Conservation (phyloP, 2,888 invertebrate genomes). For the Lacanobia wlatinum region DNA sequence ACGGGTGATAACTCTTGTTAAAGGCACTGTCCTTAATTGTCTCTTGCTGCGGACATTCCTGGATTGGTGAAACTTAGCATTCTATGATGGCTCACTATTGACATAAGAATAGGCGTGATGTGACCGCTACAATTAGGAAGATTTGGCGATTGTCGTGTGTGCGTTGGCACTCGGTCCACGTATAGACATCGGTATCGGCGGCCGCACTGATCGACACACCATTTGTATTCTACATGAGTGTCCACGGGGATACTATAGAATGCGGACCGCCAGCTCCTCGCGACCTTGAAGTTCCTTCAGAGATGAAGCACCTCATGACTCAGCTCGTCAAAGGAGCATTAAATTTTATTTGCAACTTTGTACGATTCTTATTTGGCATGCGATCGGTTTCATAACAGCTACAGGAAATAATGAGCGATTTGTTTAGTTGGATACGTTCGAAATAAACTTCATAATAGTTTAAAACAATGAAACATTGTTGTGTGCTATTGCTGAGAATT, state of each 20-base stretch:
- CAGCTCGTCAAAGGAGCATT: slow-evolving; percentile 54
- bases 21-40: slow-evolving; percentile 5
- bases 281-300: slow-evolving; percentile 69
- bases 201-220: slow-evolving; percentile 48
- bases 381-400: slow-evolving; percentile 59
- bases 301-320: slow-evolving; percentile 51
- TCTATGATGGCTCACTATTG: slow-evolving; percentile 47
- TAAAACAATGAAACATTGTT: slow-evolving; percentile 64
- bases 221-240: slow-evolving; percentile 71
- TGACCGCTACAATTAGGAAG: slow-evolving; percentile 52
- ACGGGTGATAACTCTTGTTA: slow-evolving; percentile 14
- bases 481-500: slow-evolving; percentile 19
- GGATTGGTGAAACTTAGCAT: slow-evolving; percentile 19
- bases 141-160: slow-evolving; percentile 39
- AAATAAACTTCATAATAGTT: slow-evolving; percentile 65
- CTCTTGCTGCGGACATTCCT: not conserved
- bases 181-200: slow-evolving; percentile 54
- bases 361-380: slow-evolving; percentile 55
- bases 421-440: slow-evolving; percentile 54
- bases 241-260: slow-evolving; percentile 47
- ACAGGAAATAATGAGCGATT: slow-evolving; percentile 64
- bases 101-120: slow-evolving; percentile 61
- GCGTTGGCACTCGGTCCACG: slow-evolving; percentile 66
- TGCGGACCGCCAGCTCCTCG: slow-evolving; percentile 66
- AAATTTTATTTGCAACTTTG: slow-evolving; percentile 66